Evolutionary conservation across 1,140 invertebrate species (phyloP).

Genomic region (Penaeus vannamei): DNA sequence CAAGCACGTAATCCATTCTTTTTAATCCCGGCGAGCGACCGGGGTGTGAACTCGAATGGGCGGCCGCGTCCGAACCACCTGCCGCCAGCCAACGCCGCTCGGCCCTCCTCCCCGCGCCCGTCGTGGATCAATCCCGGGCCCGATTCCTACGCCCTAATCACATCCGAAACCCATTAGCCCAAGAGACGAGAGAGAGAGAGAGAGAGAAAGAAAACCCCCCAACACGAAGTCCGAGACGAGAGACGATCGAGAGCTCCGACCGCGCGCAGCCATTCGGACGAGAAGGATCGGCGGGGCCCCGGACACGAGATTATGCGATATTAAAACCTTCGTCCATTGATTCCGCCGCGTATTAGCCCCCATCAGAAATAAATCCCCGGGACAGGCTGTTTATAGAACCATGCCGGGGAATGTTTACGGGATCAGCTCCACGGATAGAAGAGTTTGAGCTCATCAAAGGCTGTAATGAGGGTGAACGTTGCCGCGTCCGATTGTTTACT

Average conservation of each 20-base stretch:
- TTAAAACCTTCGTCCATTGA: slow-evolving; percentile 64
- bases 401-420: slow-evolving; percentile 34
- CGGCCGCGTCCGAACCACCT: slow-evolving; percentile 39
- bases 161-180: neutral
- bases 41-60: slow-evolving; percentile 57
- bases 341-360: slow-evolving; percentile 59
- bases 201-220: neutral
- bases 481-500: neutral
- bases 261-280: neutral
- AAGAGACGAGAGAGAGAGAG: neutral
- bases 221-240: neutral
- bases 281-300: slow-evolving; percentile 45
- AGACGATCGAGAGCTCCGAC: neutral
- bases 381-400: slow-evolving; percentile 55
- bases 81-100: neutral
- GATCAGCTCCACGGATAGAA: slow-evolving; percentile 26
- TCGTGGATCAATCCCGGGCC: neutral
- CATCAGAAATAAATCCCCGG: slow-evolving; percentile 65
- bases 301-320: slow-evolving; percentile 64
- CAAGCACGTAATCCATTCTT: slow-evolving; percentile 63
- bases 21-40: slow-evolving; percentile 59
- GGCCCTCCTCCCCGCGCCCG: neutral
- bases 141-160: neutral
- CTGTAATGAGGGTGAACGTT: neutral
- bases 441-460: slow-evolving; percentile 22